Percentiles rank a stretch among this genome's conserved stretches.
These are phyloP conservation scores for Apolygus lucorum DNA, from an alignment of 1,140 invertebrate genomes.

Conservation along the genomic window DNA sequence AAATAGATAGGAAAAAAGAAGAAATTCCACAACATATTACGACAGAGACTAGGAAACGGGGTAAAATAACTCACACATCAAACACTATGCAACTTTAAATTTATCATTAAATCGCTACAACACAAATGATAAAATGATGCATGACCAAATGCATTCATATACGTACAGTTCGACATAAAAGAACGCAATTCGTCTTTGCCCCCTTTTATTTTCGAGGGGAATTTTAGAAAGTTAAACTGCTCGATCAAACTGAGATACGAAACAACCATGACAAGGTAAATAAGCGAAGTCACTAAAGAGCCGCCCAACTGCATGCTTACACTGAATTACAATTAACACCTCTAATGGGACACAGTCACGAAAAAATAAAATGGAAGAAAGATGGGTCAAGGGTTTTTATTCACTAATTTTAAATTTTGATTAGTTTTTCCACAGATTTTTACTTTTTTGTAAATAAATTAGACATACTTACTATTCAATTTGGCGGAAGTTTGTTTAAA, in stretches of 20 bases:
- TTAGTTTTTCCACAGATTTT: too few relatives aligned
- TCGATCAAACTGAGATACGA: conserved; percentile 9
- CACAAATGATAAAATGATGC: conserved; percentile 19
- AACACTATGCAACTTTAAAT: conserved; percentile 24
- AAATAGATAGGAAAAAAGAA: background rate
- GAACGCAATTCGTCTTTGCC: background rate
- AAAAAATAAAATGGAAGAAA: conserved; percentile 5
- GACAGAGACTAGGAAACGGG: conserved; percentile 21
- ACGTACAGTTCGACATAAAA: background rate
- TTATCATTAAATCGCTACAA: conserved; percentile 13
- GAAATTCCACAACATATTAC: conserved; percentile 8
- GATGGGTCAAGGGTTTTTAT: too few relatives aligned
- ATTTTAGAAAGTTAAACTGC: background rate
- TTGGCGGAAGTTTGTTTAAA: too few relatives aligned
- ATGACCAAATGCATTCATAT: conserved; percentile 9
- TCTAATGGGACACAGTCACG: conserved; percentile 1
- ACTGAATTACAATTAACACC: conserved; percentile 23
- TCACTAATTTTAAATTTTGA: too few relatives aligned
- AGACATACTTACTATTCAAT: too few relatives aligned
- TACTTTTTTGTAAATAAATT: too few relatives aligned
- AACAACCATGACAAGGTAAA: conserved; percentile 24
- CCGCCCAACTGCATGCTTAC: conserved; percentile 26
- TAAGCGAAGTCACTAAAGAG: conserved; percentile 19
- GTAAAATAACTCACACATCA: conserved; percentile 22
- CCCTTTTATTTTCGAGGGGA: too few relatives aligned